Evolutionary conservation across 2,797 vertebrate genomes (phyloP).

Genomic region (Peromyscus eremicus): DNA sequence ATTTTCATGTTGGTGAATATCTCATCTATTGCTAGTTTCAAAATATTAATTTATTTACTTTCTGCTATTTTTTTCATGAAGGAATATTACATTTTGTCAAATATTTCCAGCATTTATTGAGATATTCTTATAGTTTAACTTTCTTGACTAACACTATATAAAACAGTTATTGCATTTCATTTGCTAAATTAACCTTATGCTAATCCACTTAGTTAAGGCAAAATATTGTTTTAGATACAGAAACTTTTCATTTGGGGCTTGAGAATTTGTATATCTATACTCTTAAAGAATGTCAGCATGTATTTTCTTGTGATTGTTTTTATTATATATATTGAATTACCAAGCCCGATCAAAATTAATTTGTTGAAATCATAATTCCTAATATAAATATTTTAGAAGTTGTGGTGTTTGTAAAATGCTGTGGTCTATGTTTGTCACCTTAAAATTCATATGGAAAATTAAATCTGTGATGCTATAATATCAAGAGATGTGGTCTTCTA

Average conservation of each 20-base stretch:
- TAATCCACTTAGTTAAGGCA: not conserved
- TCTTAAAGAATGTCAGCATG: not conserved
- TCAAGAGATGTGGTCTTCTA: not conserved
- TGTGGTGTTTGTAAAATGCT: too few relatives aligned
- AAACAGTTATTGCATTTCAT: not conserved
- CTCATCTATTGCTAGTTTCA: not conserved
- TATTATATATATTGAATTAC: not conserved
- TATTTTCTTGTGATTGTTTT: not conserved
- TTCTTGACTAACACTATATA: not conserved
- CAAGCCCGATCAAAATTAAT: not conserved
- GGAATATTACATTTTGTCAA: not conserved
- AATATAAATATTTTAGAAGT: not conserved
- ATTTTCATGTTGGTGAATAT: not conserved
- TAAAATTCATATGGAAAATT: not conserved
- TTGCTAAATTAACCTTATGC: not conserved
- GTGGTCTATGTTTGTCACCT: not conserved
- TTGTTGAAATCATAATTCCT: not conserved
- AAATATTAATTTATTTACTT: not conserved
- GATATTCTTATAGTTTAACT: not conserved
- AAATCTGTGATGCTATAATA: not conserved
- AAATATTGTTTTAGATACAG: not conserved
- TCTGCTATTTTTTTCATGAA: not conserved
- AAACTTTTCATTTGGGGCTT: not conserved
- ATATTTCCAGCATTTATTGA: not conserved
- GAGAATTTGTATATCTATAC: not conserved